Evolutionary conservation across 2,888 invertebrate species (phyloP), one percentile per base, ranked within the genome.

Genomic region (Sinohyriopsis cumingii): DNA sequence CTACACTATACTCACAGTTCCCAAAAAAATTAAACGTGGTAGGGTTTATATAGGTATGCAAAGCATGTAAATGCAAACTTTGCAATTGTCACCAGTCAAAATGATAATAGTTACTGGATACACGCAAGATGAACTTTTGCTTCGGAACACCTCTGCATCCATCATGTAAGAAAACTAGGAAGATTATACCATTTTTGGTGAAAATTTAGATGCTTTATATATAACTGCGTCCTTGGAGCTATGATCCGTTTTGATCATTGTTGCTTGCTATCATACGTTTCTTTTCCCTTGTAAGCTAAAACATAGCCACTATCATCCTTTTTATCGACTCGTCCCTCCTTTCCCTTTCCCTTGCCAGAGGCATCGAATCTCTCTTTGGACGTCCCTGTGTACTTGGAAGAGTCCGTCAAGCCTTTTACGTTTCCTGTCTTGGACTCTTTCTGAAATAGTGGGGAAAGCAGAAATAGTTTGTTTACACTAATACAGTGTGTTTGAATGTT

Each of bases 341-440:
- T 76, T 1, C 86, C 85, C 24, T 80, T 80, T 9, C 86, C 86
- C 67, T 86, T 83, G 1, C 86, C 86, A n/a, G 69, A 70, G 61
- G 76, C 81, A 63, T 85, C 86, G 73, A 86, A 86, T 12, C 86
- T 69, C 65, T 80, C 78, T 72, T 83, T 86, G 73, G 83, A 83
- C 7, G 80, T 64, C 6, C 86, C 86, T 0, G 86, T 86, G 72
- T 85, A 86, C 66, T 75, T 77, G 2, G 76, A 64, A 6, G 83
- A 74, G 71, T 86, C 86, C 1, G 86, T 86, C 68, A 86, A 73
- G 3, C 81, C 73, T 19, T 76, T 76, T 9, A 84, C 83, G 18
- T 82, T 82, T 3, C 85, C 85, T 2, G 82, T 80, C 7, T 76
- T 67, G 1, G 81, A 76, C 19, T 33, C 66, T 63, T 76, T 78